Evolutionary conservation across 53 echinoderm and acorn worm genomes (phyloP).

Genomic region (Holothuria scabra): DNA sequence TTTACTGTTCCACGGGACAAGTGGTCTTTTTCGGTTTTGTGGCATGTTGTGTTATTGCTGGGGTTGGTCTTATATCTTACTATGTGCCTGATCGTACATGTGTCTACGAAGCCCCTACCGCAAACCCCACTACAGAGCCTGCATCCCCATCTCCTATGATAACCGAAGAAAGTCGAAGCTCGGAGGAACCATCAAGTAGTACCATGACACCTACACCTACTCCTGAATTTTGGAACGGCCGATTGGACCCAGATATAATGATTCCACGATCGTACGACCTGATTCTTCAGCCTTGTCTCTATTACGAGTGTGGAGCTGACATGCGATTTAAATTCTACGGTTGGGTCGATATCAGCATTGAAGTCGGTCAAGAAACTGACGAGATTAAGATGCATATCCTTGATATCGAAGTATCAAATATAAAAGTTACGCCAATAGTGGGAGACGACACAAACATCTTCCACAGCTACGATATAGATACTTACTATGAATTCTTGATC

Average conservation of each 20-base stretch:
- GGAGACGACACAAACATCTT: slow-evolving; percentile 45
- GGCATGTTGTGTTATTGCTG: slow-evolving; percentile 68
- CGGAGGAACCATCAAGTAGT: background rate
- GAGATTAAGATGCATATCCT: slow-evolving; percentile 78
- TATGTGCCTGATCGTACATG: slow-evolving; percentile 90
- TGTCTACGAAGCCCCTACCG: background rate
- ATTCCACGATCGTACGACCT: slow-evolving; percentile 75
- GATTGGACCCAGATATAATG: slow-evolving; percentile 70
- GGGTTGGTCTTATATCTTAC: slow-evolving; percentile 83
- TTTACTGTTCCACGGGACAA: slow-evolving; percentile 77
- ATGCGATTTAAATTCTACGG: slow-evolving; percentile 89
- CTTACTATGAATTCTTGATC: slow-evolving; percentile 72
- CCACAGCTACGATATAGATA: slow-evolving; percentile 28
- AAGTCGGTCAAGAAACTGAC: slow-evolving; percentile 61
- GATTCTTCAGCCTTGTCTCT: slow-evolving; percentile 79
- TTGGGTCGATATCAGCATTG: slow-evolving; percentile 68
- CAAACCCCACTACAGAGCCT: slow-evolving; percentile 14
- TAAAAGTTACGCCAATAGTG: slow-evolving; percentile 37
- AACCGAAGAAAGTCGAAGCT: too few relatives aligned
- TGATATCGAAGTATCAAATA: slow-evolving; percentile 59
- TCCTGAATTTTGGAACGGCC: slow-evolving; percentile 72
- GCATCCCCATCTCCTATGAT: background rate
- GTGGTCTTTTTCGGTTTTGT: slow-evolving; percentile 73
- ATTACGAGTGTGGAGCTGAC: slow-evolving; percentile 54
- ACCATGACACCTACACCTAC: slow-evolving; percentile 53